These are phyloP conservation scores for Tretioscincus oriximinensis DNA, from an alignment of 2,113 vertebrate genomes.

Conservation along the genomic window DNA sequence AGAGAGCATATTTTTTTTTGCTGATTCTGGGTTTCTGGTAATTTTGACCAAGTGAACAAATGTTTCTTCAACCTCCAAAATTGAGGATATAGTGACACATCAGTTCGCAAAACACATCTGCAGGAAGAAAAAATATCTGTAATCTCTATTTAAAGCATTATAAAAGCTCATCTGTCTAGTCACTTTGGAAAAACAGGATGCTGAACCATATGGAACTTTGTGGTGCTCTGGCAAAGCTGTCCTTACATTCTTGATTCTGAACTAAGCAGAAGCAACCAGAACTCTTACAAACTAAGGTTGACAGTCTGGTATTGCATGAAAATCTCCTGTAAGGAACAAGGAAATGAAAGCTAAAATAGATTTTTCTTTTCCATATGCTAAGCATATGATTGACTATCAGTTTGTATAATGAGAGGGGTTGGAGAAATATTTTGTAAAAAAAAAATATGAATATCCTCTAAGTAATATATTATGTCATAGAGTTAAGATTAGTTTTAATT, in stretches of 20 bases:
- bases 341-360: background rate
- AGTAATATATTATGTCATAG: background rate
- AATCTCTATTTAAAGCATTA: background rate
- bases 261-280: background rate
- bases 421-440: background rate
- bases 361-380: background rate
- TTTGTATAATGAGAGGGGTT: background rate
- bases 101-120: background rate
- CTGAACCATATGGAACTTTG: background rate
- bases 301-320: background rate
- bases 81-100: background rate
- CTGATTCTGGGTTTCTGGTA: background rate
- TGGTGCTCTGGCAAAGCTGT: background rate
- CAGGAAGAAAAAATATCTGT: background rate
- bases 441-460: background rate
- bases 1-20: background rate
- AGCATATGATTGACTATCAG: background rate
- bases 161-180: background rate
- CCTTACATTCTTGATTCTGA: slow-evolving; percentile 1
- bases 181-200: background rate
- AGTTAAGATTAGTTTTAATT: background rate
- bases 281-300: background rate
- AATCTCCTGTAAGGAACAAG: background rate
- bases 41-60: background rate
- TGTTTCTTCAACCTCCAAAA: background rate